Base-by-base conservation (phyloP, 2,888 invertebrate genomes). In the Drosophila neotestacea region DNA sequence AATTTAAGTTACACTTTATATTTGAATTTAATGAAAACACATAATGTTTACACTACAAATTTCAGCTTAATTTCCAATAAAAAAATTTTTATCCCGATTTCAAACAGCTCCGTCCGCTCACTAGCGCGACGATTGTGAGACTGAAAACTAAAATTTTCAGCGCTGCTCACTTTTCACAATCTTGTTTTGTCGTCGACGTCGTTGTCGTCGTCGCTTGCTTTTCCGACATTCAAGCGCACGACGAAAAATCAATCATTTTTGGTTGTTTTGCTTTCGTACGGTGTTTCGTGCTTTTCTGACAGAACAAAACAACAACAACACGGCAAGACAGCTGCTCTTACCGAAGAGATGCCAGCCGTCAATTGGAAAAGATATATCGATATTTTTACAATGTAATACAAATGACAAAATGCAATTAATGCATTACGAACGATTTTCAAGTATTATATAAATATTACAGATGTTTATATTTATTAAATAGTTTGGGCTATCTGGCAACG, bases 231-330 rank as follows among this genome's bases (percentile, higher is more conserved):
- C 63, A 77, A 51, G 44, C 64, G 62, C 70, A 75, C 79, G 85
- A 81, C 70, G 86, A 90, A 90, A 90, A 90, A 90, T 90, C 90
- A 90, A 90, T 90, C 90, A 85, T 91, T 83, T 83, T 88, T 67
- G 62, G 63, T 69, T 85, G 80, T 85, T 87, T 87, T 87, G 76
- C 85, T 83, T 82, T 83, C 71, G 60, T 81, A 75, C 77, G 67
- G 69, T 79, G 56, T 78, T 82, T 84, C 85, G 82, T 81, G 82
- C 73, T 73, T 73, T 81, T 63, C 64, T 62, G 54, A 51, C 68
- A 68, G 28, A 44, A 61, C 52, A 68, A 60, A 72, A 65, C 73
- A 71, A 44, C 54, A 66, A 64, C 63, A 65, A 58, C 65, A 54
- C 58, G 28, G 46, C 84, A 56, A 63, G 63, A 62, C 78, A 81